Percentiles rank a stretch among this genome's conserved stretches.
phyloP scores from a whole-genome alignment of 2,113 vertebrate species.

The Callocephalon fimbriatum region DNA sequence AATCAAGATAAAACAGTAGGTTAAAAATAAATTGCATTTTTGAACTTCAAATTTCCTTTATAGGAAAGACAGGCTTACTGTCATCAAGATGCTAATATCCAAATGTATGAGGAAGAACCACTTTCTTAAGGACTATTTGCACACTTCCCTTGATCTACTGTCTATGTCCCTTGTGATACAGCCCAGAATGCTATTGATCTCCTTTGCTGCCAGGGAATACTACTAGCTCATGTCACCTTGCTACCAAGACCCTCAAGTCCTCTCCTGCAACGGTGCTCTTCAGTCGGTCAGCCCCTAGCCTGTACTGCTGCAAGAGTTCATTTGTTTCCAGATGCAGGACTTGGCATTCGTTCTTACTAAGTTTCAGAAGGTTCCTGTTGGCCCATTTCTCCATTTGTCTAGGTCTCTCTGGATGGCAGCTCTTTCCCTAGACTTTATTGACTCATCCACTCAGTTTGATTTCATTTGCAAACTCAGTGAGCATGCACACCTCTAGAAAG shows the following conservation, averaged over 20 bases:
- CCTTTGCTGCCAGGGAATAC: not conserved
- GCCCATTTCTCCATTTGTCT: not conserved
- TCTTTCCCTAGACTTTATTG: not conserved
- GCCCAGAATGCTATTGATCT: not conserved
- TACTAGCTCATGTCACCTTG: not conserved
- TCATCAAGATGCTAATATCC: not conserved
- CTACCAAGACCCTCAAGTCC: not conserved
- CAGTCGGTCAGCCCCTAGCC: fast-evolving
- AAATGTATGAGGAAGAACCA: not conserved
- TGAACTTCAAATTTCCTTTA: not conserved
- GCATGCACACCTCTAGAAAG: not conserved
- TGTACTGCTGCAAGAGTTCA: not conserved
- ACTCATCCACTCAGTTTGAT: not conserved
- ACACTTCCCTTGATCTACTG: not conserved
- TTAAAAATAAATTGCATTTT: not conserved
- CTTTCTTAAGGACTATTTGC: not conserved
- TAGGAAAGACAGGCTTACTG: not conserved
- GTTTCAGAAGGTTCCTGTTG: not conserved
- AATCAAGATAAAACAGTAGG: not conserved
- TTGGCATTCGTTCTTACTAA: not conserved
- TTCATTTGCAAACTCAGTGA: not conserved
- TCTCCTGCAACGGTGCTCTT: not conserved
- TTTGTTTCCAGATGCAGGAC: not conserved
- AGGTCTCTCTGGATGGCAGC: not conserved
- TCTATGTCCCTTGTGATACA: not conserved